Conservation (phyloP, 2,113 vertebrate genomes). For the Gavialis gangeticus region DNA sequence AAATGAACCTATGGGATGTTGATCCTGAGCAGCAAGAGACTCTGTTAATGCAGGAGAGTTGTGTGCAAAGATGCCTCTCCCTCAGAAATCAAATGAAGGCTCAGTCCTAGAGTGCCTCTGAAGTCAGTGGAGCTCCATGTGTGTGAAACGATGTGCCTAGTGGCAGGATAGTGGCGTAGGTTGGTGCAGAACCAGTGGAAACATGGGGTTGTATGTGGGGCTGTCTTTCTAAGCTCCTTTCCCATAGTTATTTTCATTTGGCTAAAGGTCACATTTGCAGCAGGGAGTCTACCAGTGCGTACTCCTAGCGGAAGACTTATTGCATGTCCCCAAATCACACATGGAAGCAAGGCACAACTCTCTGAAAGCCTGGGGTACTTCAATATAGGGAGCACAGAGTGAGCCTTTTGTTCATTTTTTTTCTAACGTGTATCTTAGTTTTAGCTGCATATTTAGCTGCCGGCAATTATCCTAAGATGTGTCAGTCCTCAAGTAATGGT, state of each 20-base stretch:
- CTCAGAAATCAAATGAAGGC: background rate
- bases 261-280: background rate
- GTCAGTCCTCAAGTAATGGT: background rate
- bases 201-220: background rate
- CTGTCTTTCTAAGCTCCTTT: background rate
- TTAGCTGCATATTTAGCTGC: background rate
- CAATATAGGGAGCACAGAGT: accelerated
- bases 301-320: background rate
- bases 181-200: background rate
- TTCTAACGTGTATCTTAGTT: background rate
- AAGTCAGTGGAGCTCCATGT: background rate
- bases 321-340: background rate
- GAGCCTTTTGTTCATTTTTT: background rate
- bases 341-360: background rate
- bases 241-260: background rate
- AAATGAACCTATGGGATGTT: background rate
- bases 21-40: background rate
- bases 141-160: background rate
- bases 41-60: background rate
- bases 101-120: background rate
- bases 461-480: background rate
- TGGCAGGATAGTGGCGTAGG: no score
- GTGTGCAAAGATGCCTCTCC: background rate
- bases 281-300: no score
- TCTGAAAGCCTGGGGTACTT: background rate